These are phyloP conservation scores for Crocidura indochinensis DNA, from an alignment of 2,797 vertebrate genomes.

Conservation along the genomic window DNA sequence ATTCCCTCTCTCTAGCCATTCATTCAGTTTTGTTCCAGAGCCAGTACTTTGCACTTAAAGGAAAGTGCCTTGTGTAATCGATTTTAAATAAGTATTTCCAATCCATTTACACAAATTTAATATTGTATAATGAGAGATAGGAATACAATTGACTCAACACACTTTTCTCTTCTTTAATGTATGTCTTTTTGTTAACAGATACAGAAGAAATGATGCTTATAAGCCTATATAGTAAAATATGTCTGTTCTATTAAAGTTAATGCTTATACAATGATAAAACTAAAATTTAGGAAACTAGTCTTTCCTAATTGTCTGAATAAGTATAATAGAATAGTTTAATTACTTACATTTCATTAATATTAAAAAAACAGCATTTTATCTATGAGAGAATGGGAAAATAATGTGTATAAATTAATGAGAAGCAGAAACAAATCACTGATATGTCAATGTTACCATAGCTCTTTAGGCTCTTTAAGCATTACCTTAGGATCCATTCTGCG, in stretches of 20 bases:
- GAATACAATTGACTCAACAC: slow-evolving; percentile 22
- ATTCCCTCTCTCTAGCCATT: no score
- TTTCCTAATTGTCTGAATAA: slow-evolving; percentile 56
- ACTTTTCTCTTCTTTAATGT: not conserved
- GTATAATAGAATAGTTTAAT: slow-evolving; percentile 14
- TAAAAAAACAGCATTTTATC: not conserved
- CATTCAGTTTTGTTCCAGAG: slow-evolving; percentile 19
- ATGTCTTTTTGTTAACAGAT: slow-evolving; percentile 12
- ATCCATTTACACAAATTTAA: slow-evolving; percentile 15
- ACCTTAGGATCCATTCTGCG: not conserved
- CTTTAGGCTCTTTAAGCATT: slow-evolving; percentile 19
- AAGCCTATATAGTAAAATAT: slow-evolving; percentile 1
- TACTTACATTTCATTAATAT: not conserved
- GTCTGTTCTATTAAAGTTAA: slow-evolving; percentile 4
- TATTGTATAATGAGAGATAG: not conserved
- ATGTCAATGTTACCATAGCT: not conserved
- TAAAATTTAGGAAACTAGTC: not conserved
- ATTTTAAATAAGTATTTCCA: not conserved
- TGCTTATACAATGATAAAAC: slow-evolving; percentile 31
- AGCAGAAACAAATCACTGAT: not conserved
- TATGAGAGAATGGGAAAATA: not conserved
- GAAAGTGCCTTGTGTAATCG: not conserved
- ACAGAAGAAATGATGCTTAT: not conserved
- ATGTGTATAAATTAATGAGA: not conserved
- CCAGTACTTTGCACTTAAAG: not conserved